Percentiles rank a stretch among this genome's conserved stretches.
These are phyloP conservation scores for Cyprinodon tularosa DNA, from an alignment of 2,113 vertebrate species.

Conservation along the genomic window DNA sequence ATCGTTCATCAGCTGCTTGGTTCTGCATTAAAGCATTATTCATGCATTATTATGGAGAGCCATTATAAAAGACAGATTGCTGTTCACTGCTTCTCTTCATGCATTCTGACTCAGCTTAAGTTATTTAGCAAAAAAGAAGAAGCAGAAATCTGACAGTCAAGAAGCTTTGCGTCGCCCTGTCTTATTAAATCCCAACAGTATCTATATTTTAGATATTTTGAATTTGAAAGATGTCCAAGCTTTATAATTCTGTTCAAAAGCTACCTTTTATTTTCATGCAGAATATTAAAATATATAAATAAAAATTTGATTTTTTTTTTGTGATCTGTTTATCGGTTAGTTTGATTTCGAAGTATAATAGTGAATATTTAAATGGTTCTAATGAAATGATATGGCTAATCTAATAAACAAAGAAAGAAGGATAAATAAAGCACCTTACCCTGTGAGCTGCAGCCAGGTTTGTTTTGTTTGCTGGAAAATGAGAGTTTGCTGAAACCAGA, in stretches of 20 bases:
- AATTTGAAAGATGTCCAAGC: not conserved
- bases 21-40: too few relatives aligned
- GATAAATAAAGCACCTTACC: conserved; percentile 53
- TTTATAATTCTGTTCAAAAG: too few relatives aligned
- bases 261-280: not conserved
- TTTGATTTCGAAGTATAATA: not conserved
- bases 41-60: too few relatives aligned
- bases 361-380: not conserved
- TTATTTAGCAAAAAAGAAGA: not conserved
- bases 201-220: not conserved
- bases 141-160: not conserved
- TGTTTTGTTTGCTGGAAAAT: conserved; percentile 27
- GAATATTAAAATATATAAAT: not conserved
- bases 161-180: too few relatives aligned
- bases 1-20: too few relatives aligned
- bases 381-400: not conserved
- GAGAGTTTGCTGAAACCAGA: conserved; percentile 10
- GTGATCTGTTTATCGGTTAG: not conserved
- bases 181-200: not conserved
- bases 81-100: too few relatives aligned
- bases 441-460: not conserved
- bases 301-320: not conserved
- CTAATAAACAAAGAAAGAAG: not conserved
- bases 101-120: not conserved
- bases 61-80: too few relatives aligned